A percentile compares a stretch with the other conserved stretches of the same genome.
Evolutionary conservation across 2,888 invertebrate genomes (phyloP).

Genomic region (Eumerus sabulonum): DNA sequence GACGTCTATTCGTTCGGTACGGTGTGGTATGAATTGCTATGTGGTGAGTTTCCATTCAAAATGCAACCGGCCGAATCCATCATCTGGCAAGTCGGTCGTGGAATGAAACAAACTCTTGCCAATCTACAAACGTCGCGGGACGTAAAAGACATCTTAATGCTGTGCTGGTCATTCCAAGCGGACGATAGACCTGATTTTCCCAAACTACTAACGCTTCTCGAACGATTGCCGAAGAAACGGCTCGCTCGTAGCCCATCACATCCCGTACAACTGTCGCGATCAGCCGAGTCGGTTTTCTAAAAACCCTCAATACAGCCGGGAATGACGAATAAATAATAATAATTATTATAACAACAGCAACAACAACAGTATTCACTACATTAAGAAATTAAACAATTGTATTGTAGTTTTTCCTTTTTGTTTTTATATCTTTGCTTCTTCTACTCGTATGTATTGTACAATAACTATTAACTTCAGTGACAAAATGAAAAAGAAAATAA

Average conservation of each 20-base stretch:
- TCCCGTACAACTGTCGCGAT: constrained; percentile 96
- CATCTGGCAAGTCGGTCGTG: constrained; percentile 98
- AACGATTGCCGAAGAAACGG: constrained; percentile 96
- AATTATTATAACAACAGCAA: constrained; percentile 11
- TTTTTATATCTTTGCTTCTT: constrained; percentile 45
- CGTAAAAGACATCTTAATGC: constrained; percentile 98
- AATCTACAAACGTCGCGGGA: constrained; percentile 96
- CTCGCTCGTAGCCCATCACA: constrained; percentile 98
- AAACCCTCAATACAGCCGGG: no score
- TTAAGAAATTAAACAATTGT: constrained; percentile 58
- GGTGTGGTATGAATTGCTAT: constrained; percentile 98
- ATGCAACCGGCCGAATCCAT: constrained; percentile 95
- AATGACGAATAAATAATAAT: no score
- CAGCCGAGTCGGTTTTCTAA: constrained; percentile 96
- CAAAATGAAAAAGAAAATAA: background rate
- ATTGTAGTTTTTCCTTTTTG: constrained; percentile 46
- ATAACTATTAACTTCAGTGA: constrained; percentile 19
- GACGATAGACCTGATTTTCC: constrained; percentile 95
- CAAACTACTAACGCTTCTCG: constrained; percentile 89
- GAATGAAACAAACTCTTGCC: constrained; percentile 96
- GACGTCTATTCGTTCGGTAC: constrained; percentile 99
- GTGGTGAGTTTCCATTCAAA: constrained; percentile 97
- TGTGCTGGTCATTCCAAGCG: constrained; percentile 95
- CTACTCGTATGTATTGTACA: constrained; percentile 44
- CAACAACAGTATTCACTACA: constrained; percentile 55